Percentiles rank a stretch among this genome's conserved stretches.
Evolutionary conservation across 2,797 vertebrate genomes (phyloP).

Genomic region (Gouania willdenowi): DNA sequence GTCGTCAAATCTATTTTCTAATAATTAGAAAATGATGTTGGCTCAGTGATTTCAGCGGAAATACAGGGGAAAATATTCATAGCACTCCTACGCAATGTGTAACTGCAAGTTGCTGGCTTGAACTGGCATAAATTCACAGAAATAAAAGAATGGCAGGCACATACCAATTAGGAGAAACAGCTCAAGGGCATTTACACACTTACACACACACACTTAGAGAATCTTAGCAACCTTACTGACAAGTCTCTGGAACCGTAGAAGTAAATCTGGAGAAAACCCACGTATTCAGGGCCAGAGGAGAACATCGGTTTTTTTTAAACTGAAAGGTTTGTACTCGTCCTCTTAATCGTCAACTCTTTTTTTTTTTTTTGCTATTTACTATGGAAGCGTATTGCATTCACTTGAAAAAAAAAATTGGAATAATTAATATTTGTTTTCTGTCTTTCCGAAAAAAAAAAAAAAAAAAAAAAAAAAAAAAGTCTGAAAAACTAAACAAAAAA

Average conservation of each 20-base stretch:
- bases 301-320: too few relatives aligned
- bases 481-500: too few relatives aligned
- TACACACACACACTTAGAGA: background rate
- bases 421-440: background rate
- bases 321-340: too few relatives aligned
- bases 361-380: background rate
- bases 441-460: background rate
- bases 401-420: background rate
- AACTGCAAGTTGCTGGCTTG: conserved; percentile 7
- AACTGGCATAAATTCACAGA: conserved; percentile 2
- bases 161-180: conserved; percentile 24
- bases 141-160: conserved; percentile 1
- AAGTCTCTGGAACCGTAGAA: too few relatives aligned
- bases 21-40: conserved; percentile 22
- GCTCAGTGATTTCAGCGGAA: conserved; percentile 24
- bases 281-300: too few relatives aligned
- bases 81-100: conserved; percentile 15
- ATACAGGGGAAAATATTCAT: conserved; percentile 31
- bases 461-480: too few relatives aligned
- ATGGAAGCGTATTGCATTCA: too few relatives aligned
- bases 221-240: too few relatives aligned
- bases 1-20: conserved; percentile 4
- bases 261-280: too few relatives aligned
- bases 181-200: conserved; percentile 16
- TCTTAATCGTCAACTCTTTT: background rate